Evolutionary conservation across 1,140 invertebrate species (phyloP).

Genomic region (Heterodera carotae): DNA sequence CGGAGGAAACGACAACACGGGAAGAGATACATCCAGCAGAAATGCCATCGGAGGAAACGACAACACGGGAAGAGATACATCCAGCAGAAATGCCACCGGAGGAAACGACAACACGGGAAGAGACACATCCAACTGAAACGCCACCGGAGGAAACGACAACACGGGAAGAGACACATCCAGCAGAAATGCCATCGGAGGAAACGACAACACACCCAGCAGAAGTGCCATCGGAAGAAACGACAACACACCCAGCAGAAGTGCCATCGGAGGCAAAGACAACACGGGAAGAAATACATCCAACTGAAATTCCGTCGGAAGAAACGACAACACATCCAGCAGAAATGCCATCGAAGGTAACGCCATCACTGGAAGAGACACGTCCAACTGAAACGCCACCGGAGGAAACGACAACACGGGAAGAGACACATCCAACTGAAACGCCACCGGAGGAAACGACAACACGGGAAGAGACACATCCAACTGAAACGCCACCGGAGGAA

Average conservation of each 20-base stretch:
- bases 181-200: too few species aligned
- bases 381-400: too few species aligned
- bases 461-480: not conserved
- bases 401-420: too few species aligned
- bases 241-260: not conserved
- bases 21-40: constrained; percentile 15
- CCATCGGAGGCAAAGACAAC: constrained; percentile 9
- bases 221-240: too few species aligned
- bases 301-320: not conserved
- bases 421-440: too few species aligned
- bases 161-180: too few species aligned
- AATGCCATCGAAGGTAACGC: not conserved
- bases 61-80: not conserved
- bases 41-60: not conserved
- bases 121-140: too few species aligned
- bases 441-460: constrained; percentile 3
- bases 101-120: not conserved
- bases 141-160: too few species aligned
- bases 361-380: too few species aligned
- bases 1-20: too few species aligned
- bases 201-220: too few species aligned
- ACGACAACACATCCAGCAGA: constrained; percentile 1
- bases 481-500: not conserved
- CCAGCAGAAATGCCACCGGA: not conserved
- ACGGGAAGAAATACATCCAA: constrained; percentile 16